These are phyloP conservation scores for Characodon lateralis DNA, from an alignment of 2,797 vertebrate genomes.

Conservation along the genomic window DNA sequence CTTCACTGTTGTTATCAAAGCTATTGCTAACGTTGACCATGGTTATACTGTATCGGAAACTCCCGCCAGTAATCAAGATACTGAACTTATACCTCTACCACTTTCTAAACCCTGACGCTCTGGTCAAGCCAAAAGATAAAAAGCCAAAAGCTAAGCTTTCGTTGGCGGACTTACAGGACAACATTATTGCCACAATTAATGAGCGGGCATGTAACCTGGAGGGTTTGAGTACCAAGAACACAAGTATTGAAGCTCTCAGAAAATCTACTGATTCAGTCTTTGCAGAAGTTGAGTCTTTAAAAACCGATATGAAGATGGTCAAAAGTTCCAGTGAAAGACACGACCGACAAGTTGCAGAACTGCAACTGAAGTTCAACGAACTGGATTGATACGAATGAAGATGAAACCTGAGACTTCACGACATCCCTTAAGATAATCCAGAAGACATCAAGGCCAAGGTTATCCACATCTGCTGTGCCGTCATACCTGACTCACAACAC, in stretches of 20 bases:
- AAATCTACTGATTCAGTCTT: not conserved
- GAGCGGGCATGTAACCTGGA: not conserved
- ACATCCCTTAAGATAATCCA: not conserved
- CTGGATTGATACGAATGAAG: not conserved
- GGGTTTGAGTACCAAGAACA: not conserved
- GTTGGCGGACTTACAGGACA: not conserved
- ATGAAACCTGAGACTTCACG: constrained; percentile 3
- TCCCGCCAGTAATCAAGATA: too few species aligned
- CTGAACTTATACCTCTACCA: not conserved
- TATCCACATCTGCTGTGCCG: not conserved
- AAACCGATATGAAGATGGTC: not conserved
- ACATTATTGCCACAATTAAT: not conserved
- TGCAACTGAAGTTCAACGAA: not conserved
- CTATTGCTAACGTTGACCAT: too few species aligned
- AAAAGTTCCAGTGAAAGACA: not conserved
- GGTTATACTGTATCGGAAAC: too few species aligned
- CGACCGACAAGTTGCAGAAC: not conserved
- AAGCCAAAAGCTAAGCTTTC: not conserved
- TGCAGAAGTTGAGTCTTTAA: not conserved
- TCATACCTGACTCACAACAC: not conserved
- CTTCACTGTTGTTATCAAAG: too few species aligned
- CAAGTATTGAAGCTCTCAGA: not conserved
- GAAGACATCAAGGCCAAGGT: not conserved
- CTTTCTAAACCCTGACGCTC: not conserved
- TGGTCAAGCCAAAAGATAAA: not conserved